Evolutionary conservation across 2,888 invertebrate species (phyloP), one percentile per base, ranked within the genome.

Genomic region (Ochropleura plecta): DNA sequence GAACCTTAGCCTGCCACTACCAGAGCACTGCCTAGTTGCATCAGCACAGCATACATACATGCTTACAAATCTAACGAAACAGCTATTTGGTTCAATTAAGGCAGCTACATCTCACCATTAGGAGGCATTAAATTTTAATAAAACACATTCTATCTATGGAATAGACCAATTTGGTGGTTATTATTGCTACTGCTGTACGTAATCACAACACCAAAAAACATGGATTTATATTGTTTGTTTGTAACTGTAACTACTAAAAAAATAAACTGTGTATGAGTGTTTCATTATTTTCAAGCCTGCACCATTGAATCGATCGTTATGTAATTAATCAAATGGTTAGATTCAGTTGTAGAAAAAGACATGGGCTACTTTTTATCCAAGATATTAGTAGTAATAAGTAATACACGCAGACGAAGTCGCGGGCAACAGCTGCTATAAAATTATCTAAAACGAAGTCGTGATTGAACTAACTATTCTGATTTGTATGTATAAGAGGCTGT

Each of bases 61-160:
- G 44, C 42, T 70, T 40, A 65, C 49, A 18, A 69, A 78, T 30
- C 12, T 73, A 71, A 88, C 42, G 70, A 70, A 88, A 84, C 76
- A 86, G 79, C 84, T 78, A 89, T 90, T 88, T 78, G 84, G 79
- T 79, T 80, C 86, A 89, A 90, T 90, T 83, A 85, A 74, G 62
- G 46, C 60, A 67, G 59, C 6, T 55, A 62, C 72, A 81, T 73
- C 79, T 77, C 12, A 49, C 14, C 48, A n/a, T 55, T 48, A 44
- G n/a, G 6, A n/a, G 30, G 10, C 42, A 48, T 60, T 48, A n/a
- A 53, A 14, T 30, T 30, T 12, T 63, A 60, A 64, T 7, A 10
- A 63, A n/a, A 2, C 6, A 16, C 30, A 18, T 12, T 5, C 3
- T 42, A 20, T 20, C 14, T n/a, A 40, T 20, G 42, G 5, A 1